Evolutionary conservation across 1,140 invertebrate species (phyloP), one percentile per base, ranked within the genome.

Genomic region (Papilio glaucus): DNA sequence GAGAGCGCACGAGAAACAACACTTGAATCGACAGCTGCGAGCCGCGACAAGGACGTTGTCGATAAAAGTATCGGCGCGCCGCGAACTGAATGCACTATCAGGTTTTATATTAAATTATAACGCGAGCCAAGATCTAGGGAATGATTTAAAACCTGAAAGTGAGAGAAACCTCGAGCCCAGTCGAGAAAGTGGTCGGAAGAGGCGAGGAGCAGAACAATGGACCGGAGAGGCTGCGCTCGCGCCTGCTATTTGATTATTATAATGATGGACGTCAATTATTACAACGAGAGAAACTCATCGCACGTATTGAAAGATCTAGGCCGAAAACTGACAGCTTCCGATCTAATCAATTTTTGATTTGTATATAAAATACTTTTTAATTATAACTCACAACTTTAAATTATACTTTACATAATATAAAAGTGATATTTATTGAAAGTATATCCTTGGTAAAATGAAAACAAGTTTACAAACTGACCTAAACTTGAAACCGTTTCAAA

Each of bases 401-500:
- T 33, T 33, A 33, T 33, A n/a, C n/a, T n/a, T n/a, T n/a, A n/a
- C n/a, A n/a, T 24, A 21, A 57, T 57, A 57, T 24, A 13, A 26
- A 24, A 8, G 21, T 24, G 12, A 24, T 57, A 57, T 26, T 57
- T 12, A 57, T 57, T 57, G 49, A 57, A 57, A 57, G 49, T 57
- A 24, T 12, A 12, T 57, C 24, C 49, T 10, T 57, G 10, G 2
- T 33, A 33, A 33, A 57, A 57, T 21, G 24, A 57, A 24, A 41
- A 24, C 10, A 9, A 33, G 6, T 6, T 33, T 33, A 33, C 21
- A 1, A 9, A 57, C 49, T 26, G 49, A 57, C 21, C 18, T 24
- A 57, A 57, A 57, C 49, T 57, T 57, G 49, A 57, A 57, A 57
- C 49, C 9, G 49, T 57, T 57, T 57, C 24, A 57, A 26, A 57